These are phyloP conservation scores for Drosophila bunnanda DNA, from an alignment of 2,888 invertebrate genomes.

Conservation along the genomic window DNA sequence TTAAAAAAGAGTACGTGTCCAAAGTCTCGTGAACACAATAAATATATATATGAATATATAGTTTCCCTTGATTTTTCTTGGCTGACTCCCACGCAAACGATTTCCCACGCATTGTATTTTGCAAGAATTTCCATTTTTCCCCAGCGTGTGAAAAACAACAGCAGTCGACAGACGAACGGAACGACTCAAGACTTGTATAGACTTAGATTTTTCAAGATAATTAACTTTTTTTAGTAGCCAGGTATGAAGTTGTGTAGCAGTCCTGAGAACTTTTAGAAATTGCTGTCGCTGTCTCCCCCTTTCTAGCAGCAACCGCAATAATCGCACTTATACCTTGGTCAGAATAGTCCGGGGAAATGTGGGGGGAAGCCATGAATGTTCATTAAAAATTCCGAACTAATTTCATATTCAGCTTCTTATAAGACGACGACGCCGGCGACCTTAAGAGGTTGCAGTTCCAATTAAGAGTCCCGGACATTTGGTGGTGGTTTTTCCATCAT, in stretches of 20 bases:
- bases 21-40: constrained; percentile 21
- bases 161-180: constrained; percentile 63
- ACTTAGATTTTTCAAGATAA: constrained; percentile 77
- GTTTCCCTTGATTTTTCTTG: constrained; percentile 46
- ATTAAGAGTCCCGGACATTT: constrained; percentile 52
- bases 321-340: constrained; percentile 48
- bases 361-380: constrained; percentile 60
- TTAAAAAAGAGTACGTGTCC: constrained; percentile 19
- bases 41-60: constrained; percentile 25
- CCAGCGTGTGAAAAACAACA: constrained; percentile 81
- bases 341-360: constrained; percentile 45
- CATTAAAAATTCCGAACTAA: constrained; percentile 79
- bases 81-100: constrained; percentile 68
- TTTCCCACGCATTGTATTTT: constrained; percentile 82
- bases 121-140: constrained; percentile 75
- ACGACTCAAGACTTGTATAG: constrained; percentile 57
- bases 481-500: constrained; percentile 67
- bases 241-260: constrained; percentile 43
- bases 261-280: constrained; percentile 73
- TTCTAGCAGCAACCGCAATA: constrained; percentile 60
- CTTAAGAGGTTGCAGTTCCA: constrained; percentile 72
- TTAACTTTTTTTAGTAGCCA: constrained; percentile 58
- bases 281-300: constrained; percentile 35
- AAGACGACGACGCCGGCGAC: constrained; percentile 57
- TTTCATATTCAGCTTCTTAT: constrained; percentile 79